Evolutionary conservation across 2,888 invertebrate species (phyloP).

Genomic region (Tetragonisca angustula): DNA sequence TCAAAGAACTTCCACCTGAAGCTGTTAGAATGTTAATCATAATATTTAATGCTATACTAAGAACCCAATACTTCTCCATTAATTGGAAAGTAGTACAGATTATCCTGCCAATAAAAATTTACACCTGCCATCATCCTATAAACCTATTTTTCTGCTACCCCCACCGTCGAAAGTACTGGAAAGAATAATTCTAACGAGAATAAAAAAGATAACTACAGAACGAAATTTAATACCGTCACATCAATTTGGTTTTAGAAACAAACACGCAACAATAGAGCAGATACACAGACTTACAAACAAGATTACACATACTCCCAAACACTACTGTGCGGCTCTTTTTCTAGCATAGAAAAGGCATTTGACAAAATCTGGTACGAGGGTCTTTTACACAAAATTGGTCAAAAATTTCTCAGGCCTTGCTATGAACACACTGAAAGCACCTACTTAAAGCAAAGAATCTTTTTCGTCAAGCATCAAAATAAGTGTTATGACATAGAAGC

Average conservation of each 20-base stretch:
- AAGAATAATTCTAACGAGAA: not conserved
- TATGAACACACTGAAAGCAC: not conserved
- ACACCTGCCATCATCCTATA: not conserved
- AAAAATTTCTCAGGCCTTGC: not conserved
- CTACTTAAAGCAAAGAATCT: not conserved
- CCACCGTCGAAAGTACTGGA: not conserved
- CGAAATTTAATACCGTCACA: not conserved
- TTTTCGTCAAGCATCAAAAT: too few species aligned
- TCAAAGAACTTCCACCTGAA: not conserved
- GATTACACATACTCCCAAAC: not conserved
- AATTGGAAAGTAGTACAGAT: conserved; percentile 19
- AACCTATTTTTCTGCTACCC: not conserved
- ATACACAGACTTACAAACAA: not conserved
- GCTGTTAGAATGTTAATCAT: not conserved
- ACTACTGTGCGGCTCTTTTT: not conserved
- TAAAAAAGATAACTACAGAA: not conserved
- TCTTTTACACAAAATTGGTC: not conserved
- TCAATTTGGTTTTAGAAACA: not conserved
- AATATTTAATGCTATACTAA: conserved; percentile 7
- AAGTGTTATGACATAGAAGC: not conserved
- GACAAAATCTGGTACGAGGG: not conserved
- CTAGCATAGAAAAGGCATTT: not conserved
- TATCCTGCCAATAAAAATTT: not conserved
- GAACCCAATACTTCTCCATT: not conserved
- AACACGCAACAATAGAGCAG: not conserved